A percentile compares a stretch with the other conserved stretches of the same genome.
Evolutionary conservation across 1,140 invertebrate species (phyloP).

Genomic region (Lasioglossum baleicum): DNA sequence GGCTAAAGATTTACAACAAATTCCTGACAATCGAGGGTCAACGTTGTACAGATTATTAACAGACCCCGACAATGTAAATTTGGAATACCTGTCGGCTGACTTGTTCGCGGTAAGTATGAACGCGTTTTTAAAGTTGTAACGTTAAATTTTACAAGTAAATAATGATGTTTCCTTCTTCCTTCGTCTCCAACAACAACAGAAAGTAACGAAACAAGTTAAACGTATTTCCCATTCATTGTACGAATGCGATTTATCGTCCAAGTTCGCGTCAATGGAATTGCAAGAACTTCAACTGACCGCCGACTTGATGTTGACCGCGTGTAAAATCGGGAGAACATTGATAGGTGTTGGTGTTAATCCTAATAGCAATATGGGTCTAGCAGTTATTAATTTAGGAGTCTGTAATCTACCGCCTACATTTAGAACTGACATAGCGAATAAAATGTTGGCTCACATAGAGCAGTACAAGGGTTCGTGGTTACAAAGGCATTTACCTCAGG

Average conservation of each 20-base stretch:
- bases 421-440: conserved; percentile 85
- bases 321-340: conserved; percentile 83
- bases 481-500: conserved; percentile 80
- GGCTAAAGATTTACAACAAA: conserved; percentile 79
- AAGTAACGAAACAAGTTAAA: conserved; percentile 83
- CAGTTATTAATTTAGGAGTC: conserved; percentile 84
- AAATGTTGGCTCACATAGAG: conserved; percentile 82
- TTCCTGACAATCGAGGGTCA: conserved; percentile 83
- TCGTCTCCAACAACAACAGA: too few relatives aligned
- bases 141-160: conserved; percentile 1
- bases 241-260: conserved; percentile 76
- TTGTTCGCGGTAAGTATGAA: conserved; percentile 80
- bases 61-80: conserved; percentile 83
- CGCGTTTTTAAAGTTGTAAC: too few relatives aligned
- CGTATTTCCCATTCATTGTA: conserved; percentile 79
- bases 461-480: conserved; percentile 83
- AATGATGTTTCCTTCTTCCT: conserved; percentile 44
- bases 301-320: conserved; percentile 84
- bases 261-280: conserved; percentile 79
- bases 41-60: conserved; percentile 83
- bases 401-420: conserved; percentile 83
- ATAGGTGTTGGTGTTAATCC: conserved; percentile 83
- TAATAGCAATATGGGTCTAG: conserved; percentile 82
- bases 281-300: conserved; percentile 82
- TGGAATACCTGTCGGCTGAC: conserved; percentile 83